These are phyloP conservation scores for Aldrovandia affinis DNA, from an alignment of 2,797 vertebrate species.

Conservation along the genomic window DNA sequence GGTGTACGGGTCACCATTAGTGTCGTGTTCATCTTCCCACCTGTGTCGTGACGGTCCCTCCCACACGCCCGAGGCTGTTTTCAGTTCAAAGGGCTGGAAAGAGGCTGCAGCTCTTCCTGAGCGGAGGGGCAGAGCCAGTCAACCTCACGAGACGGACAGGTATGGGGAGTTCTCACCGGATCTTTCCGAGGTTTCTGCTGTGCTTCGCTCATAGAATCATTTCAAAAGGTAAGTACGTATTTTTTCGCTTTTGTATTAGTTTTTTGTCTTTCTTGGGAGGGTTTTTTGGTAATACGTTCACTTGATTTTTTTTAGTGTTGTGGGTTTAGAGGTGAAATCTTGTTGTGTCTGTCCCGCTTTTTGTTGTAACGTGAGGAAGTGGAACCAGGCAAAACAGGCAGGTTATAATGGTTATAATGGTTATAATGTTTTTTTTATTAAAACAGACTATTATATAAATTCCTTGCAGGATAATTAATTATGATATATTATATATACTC, in stretches of 20 bases:
- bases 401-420: neutral
- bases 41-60: neutral
- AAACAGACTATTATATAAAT: neutral
- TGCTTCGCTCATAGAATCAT: neutral
- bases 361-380: neutral
- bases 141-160: neutral
- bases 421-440: neutral
- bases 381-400: neutral
- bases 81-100: neutral
- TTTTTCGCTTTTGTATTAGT: neutral
- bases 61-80: neutral
- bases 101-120: neutral
- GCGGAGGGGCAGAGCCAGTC: neutral
- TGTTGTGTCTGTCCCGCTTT: neutral
- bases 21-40: neutral
- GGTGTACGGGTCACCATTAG: neutral
- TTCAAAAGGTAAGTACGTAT: neutral
- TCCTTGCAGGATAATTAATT: too few species aligned
- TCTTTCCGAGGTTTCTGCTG: neutral
- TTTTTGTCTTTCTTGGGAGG: neutral
- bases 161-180: conserved; percentile 1
- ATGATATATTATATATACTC: too few species aligned
- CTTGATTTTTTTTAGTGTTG: neutral
- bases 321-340: neutral
- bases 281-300: neutral